phyloP scores from a whole-genome alignment of 2,797 vertebrate species.

The Thunnus albacares region DNA sequence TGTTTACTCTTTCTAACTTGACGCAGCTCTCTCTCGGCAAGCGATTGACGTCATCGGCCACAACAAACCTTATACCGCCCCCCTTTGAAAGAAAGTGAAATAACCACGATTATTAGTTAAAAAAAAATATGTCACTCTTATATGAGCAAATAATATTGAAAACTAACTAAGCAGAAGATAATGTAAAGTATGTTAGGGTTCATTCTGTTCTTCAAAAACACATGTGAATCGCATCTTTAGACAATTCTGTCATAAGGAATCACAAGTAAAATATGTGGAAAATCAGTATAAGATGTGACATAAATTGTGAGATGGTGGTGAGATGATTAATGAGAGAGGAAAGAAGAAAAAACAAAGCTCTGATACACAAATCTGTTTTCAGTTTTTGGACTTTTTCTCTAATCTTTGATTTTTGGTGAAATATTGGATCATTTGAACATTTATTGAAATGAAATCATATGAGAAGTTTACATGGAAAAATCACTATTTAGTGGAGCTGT shows the following conservation, averaged over 20 bases:
- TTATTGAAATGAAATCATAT: too few species aligned
- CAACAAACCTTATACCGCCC: conserved; percentile 70
- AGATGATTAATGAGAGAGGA: too few species aligned
- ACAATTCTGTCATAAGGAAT: not conserved
- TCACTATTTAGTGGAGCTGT: too few species aligned
- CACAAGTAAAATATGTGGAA: not conserved
- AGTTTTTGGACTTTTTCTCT: too few species aligned
- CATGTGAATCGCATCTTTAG: not conserved
- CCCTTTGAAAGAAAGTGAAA: conserved; percentile 11
- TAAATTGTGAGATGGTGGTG: not conserved
- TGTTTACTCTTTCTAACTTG: not conserved
- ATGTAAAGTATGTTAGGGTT: not conserved
- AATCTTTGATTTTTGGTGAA: too few species aligned
- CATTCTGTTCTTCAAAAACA: too few species aligned
- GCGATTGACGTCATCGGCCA: conserved; percentile 72
- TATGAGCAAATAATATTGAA: not conserved
- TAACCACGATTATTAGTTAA: not conserved
- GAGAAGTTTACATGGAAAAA: too few species aligned
- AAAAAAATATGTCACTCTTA: not conserved
- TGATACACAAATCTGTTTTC: too few species aligned
- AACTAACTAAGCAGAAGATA: not conserved
- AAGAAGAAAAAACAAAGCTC: too few species aligned
- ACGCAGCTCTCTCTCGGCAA: not conserved
- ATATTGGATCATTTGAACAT: too few species aligned
- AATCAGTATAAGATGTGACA: not conserved